phyloP scores from a whole-genome alignment of 2,888 invertebrate species.

The Hirtodrosophila confusa region DNA sequence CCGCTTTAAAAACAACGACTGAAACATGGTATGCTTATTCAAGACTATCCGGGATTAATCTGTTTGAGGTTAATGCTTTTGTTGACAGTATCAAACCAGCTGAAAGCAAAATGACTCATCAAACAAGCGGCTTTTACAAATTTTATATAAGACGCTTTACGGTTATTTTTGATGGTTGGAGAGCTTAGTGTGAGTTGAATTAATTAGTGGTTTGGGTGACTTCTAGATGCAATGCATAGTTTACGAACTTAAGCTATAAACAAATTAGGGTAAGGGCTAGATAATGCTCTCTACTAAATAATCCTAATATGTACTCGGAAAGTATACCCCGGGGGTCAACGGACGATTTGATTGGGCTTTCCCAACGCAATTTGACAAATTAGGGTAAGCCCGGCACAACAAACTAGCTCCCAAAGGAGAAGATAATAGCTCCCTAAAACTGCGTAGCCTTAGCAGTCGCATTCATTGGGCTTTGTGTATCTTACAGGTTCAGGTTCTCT shows the following conservation, averaged over 20 bases:
- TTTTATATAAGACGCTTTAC: slow-evolving; percentile 1
- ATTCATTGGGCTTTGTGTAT: slow-evolving; percentile 12
- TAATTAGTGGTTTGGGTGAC: slow-evolving; percentile 23
- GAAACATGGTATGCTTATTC: background rate
- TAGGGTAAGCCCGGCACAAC: slow-evolving; percentile 33
- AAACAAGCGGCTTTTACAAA: slow-evolving; percentile 21
- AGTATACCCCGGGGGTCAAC: slow-evolving; percentile 45
- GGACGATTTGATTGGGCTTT: slow-evolving; percentile 43
- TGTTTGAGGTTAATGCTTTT: slow-evolving; percentile 12
- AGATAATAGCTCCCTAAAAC: slow-evolving; percentile 31
- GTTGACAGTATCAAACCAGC: slow-evolving; percentile 4
- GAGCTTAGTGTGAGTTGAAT: slow-evolving; percentile 19
- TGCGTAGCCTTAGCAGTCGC: slow-evolving; percentile 8
- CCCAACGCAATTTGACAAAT: slow-evolving; percentile 55
- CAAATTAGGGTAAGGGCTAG: slow-evolving; percentile 29
- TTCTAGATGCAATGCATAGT: slow-evolving; percentile 4
- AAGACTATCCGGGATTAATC: slow-evolving; percentile 25
- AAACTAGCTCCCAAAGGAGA: slow-evolving; percentile 27
- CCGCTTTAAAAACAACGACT: background rate
- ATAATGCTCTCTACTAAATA: slow-evolving; percentile 12
- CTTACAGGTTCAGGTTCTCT: slow-evolving; percentile 3
- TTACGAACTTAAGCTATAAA: slow-evolving; percentile 11
- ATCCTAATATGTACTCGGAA: slow-evolving; percentile 4
- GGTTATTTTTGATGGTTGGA: slow-evolving; percentile 4
- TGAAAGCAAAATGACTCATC: slow-evolving; percentile 13